Evolutionary conservation across 1,140 invertebrate genomes (phyloP).

Genomic region (Laupala kohalensis): DNA sequence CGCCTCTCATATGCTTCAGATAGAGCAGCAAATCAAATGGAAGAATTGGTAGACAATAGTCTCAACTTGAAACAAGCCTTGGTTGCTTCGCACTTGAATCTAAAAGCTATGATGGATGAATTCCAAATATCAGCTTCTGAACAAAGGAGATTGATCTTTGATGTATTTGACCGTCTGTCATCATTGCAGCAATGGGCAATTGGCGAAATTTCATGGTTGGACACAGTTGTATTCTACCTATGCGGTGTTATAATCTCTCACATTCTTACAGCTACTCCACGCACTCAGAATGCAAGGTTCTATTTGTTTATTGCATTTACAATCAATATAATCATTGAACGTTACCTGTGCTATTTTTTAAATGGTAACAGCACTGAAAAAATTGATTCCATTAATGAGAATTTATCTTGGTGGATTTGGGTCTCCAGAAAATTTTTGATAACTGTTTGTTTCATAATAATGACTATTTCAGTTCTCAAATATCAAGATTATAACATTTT

Average conservation of each 20-base stretch:
- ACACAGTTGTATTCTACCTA: slow-evolving; percentile 41
- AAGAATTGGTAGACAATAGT: slow-evolving; percentile 33
- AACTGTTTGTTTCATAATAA: neutral
- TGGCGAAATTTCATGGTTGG: slow-evolving; percentile 42
- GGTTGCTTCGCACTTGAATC: slow-evolving; percentile 28
- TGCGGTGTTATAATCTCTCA: slow-evolving; percentile 34
- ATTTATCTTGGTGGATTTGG: slow-evolving; percentile 11
- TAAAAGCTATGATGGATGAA: slow-evolving; percentile 35
- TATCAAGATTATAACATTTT: slow-evolving; percentile 11
- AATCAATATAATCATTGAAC: slow-evolving; percentile 26
- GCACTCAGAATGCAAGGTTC: slow-evolving; percentile 35
- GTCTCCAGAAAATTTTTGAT: slow-evolving; percentile 2
- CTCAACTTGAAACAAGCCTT: slow-evolving; percentile 29
- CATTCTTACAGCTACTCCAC: slow-evolving; percentile 35
- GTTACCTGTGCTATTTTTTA: neutral
- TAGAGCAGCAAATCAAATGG: slow-evolving; percentile 34
- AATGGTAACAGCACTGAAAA: neutral
- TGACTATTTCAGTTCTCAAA: neutral
- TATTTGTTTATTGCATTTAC: slow-evolving; percentile 37
- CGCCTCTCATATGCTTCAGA: slow-evolving; percentile 31
- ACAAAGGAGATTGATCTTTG: slow-evolving; percentile 36
- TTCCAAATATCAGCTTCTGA: slow-evolving; percentile 38
- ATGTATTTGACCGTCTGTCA: slow-evolving; percentile 40
- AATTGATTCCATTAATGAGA: neutral
- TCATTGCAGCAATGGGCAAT: slow-evolving; percentile 39